Base-by-base conservation (phyloP, 2,797 vertebrate species). In the Emys orbicularis region DNA sequence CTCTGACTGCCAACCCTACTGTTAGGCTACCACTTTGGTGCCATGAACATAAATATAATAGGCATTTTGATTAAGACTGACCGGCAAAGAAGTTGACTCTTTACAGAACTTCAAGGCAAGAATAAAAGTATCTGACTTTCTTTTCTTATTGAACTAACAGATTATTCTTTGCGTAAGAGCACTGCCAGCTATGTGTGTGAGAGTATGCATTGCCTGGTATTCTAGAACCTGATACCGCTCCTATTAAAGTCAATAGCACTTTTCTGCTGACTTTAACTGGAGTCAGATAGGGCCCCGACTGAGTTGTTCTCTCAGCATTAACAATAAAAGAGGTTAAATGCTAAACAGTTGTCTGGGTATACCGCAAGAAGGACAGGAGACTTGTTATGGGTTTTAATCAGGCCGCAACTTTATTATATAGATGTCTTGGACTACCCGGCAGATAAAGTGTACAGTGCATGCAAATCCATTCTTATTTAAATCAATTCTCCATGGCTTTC, bases 1-100 rank as follows among this genome's bases (percentile, higher is more conserved):
- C 84, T 89, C 53, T 90, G 19, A 80, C 77, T 95, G 72, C 44
- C 52, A 86, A 11, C 59, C 87, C 90, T 13, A 12, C 93, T 95
- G 84, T 82, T 84, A 89, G 37, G n/a, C 79, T 81, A 53, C 25
- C 0, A 0, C 8, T n/a, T 88, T 92, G 59, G 15, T 89, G 44
- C 72, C 29, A 88, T 81, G 27, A 89, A 84, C 90, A 87, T 6
- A 77, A 44, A 37, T 44, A 72, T 57, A 25, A 2, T 65, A 4
- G 0, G 2, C 41, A 80, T 49, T 59, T 91, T 87, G 68, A 29
- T 56, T 54, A 29, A 50, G 37, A 56, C 34, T 72, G 4, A 12
- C 81, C 85, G 31, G 29, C 56, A 41, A 57, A 76, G 44, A 89
- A 52, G 3, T 34, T 8, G 16, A 82, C 44, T 77, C 27, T 47